Conservation (phyloP, 2,797 vertebrate species). For the Varecia variegata region DNA sequence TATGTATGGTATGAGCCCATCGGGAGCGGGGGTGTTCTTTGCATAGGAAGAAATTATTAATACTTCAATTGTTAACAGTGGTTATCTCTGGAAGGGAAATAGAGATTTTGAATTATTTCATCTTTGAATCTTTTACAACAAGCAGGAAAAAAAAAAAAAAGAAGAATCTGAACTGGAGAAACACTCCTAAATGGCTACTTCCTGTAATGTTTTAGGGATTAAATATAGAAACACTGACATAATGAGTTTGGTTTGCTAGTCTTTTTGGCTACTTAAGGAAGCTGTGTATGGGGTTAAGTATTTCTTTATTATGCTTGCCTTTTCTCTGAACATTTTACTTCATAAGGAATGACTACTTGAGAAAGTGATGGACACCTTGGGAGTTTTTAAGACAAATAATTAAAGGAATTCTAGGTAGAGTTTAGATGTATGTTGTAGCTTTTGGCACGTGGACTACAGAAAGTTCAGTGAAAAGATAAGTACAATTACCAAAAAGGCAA, state of each 20-base stretch:
- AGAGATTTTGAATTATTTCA: background rate
- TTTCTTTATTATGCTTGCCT: background rate
- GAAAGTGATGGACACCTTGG: background rate
- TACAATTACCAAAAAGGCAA: background rate
- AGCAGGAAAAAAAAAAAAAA: background rate
- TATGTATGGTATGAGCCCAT: background rate
- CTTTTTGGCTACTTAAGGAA: background rate
- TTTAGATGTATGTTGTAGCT: constrained; percentile 42
- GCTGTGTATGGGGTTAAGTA: background rate
- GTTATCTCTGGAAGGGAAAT: background rate
- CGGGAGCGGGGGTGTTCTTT: background rate
- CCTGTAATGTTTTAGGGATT: background rate
- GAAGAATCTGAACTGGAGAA: background rate
- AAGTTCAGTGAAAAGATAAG: background rate
- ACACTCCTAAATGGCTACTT: constrained; percentile 13
- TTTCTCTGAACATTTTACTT: constrained; percentile 15
- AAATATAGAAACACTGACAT: background rate
- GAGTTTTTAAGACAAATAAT: background rate
- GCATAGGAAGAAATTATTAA: background rate
- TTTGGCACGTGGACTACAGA: background rate
- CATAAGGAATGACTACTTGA: background rate
- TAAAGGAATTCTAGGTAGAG: background rate
- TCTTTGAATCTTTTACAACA: constrained; percentile 39
- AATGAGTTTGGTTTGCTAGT: constrained; percentile 14
- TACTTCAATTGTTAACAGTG: background rate